Conservation (phyloP, 2,113 vertebrate species). For the Macquaria ambigua region DNA sequence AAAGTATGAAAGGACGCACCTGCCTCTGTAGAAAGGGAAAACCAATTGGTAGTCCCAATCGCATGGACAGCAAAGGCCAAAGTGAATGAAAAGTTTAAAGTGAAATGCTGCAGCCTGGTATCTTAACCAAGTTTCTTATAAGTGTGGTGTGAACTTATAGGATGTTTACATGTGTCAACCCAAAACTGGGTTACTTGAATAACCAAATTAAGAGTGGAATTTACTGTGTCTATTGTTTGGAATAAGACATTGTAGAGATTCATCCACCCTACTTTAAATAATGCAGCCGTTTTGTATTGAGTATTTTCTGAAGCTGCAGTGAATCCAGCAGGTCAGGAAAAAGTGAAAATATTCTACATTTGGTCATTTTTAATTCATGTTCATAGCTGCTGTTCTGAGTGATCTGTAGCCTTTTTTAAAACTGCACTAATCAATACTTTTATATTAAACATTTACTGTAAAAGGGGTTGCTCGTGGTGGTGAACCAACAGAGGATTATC, state of each 20-base stretch:
- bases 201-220: slow-evolving; percentile 39
- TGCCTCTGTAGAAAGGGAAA: not conserved
- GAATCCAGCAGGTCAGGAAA: slow-evolving; percentile 3
- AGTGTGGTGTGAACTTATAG: not conserved
- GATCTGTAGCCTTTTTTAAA: not conserved
- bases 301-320: slow-evolving; percentile 14
- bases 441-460: not conserved
- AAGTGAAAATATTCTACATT: not conserved
- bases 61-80: not conserved
- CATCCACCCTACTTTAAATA: slow-evolving; percentile 23
- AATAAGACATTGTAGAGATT: not conserved
- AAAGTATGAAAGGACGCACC: not conserved
- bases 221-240: slow-evolving; percentile 30
- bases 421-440: slow-evolving; percentile 17
- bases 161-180: slow-evolving; percentile 25
- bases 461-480: not conserved
- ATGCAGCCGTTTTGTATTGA: slow-evolving; percentile 44
- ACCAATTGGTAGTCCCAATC: not conserved
- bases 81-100: not conserved
- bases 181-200: slow-evolving; percentile 38
- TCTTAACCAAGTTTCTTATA: not conserved
- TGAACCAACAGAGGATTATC: not conserved
- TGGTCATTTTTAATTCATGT: not conserved
- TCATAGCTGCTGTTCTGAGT: not conserved
- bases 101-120: not conserved